A percentile compares a stretch with the other conserved stretches of the same genome.
phyloP scores from a whole-genome alignment of 2,113 vertebrate species.

The Mystacornis crossleyi region DNA sequence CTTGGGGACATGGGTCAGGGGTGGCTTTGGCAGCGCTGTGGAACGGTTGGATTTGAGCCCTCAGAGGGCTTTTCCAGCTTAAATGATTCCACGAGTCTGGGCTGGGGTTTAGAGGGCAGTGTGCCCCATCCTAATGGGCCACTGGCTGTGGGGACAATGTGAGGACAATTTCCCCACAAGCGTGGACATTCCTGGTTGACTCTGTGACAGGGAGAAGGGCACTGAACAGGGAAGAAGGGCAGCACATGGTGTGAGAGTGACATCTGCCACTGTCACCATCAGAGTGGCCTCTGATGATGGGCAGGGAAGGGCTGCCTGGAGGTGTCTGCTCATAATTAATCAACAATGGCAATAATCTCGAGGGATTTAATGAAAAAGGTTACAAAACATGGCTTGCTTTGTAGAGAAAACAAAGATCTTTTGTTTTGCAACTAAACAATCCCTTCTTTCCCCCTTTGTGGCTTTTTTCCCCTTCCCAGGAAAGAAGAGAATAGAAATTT shows the following conservation, averaged over 20 bases:
- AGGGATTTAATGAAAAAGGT: background rate
- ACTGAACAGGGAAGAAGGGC: background rate
- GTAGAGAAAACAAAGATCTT: conserved; percentile 5
- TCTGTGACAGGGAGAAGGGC: background rate
- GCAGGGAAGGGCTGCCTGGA: background rate
- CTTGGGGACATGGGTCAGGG: background rate
- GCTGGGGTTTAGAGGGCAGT: background rate
- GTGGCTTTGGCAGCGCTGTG: background rate
- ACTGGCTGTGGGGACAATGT: background rate
- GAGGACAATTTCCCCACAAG: background rate
- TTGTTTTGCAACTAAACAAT: background rate
- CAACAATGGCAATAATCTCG: background rate
- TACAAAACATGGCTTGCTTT: background rate
- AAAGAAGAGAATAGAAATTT: background rate
- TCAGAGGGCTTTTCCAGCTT: background rate
- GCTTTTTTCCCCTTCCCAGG: background rate
- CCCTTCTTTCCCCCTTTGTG: background rate
- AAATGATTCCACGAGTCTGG: background rate
- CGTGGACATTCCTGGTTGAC: background rate
- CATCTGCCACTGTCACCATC: background rate
- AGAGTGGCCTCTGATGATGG: background rate
- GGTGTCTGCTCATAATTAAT: background rate
- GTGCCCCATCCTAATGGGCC: background rate
- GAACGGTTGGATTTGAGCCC: background rate
- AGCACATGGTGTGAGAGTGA: background rate